A percentile compares a stretch with the other conserved stretches of the same genome.
Conservation (phyloP, 1,140 invertebrate genomes). For the Reticulitermes speratus region DNA sequence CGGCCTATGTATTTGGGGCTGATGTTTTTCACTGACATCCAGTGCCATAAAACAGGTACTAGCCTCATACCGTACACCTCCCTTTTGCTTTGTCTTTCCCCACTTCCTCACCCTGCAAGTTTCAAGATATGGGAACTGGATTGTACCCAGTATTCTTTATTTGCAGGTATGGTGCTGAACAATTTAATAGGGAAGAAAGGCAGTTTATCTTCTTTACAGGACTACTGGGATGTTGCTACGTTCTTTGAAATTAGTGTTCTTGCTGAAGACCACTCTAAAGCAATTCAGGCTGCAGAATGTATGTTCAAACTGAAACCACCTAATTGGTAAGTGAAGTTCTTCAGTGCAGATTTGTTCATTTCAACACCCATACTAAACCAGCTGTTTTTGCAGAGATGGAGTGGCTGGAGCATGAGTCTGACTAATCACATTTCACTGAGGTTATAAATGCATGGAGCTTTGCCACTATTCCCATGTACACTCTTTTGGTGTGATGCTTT, state of each 20-base stretch:
- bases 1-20: no score
- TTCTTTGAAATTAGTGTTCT: conserved; percentile 99
- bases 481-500: no score
- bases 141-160: not conserved
- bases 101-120: not conserved
- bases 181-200: conserved; percentile 98
- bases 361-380: no score
- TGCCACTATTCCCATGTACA: no score
- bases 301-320: conserved; percentile 99
- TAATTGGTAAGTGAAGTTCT: conserved; percentile 69
- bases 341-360: no score
- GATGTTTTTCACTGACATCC: no score
- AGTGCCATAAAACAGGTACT: no score
- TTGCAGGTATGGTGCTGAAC: conserved; percentile 86
- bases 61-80: conserved; percentile 28
- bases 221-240: conserved; percentile 99
- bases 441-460: no score
- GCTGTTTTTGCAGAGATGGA: no score
- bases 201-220: conserved; percentile 84
- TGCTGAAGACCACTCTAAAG: conserved; percentile 95
- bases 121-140: no score
- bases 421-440: no score
- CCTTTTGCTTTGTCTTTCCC: not conserved
- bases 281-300: conserved; percentile 95
- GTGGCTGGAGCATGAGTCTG: no score